phyloP scores from a whole-genome alignment of 1,140 invertebrate species.

The Lepidurus couesii region DNA sequence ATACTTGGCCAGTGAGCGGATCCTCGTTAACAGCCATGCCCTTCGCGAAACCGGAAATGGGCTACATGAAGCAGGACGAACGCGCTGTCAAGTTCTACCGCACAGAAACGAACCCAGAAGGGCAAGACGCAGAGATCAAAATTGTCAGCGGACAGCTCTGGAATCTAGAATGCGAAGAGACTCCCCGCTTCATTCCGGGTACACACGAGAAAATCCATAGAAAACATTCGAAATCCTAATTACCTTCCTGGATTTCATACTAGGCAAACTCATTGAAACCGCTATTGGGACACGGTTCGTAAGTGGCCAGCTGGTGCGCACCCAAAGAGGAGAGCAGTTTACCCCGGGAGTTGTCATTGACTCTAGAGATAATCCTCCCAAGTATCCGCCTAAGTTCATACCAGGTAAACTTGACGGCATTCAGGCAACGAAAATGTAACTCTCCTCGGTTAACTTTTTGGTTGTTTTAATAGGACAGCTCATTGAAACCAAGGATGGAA shows the following conservation, averaged over 20 bases:
- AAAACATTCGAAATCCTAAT: neutral
- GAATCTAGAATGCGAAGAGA: conserved; percentile 52
- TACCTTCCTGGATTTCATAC: conserved; percentile 55
- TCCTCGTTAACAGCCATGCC: conserved; percentile 30
- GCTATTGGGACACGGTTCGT: conserved; percentile 54
- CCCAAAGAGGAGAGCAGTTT: conserved; percentile 63
- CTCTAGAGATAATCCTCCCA: conserved; percentile 43
- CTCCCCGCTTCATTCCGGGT: conserved; percentile 36
- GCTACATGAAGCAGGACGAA: conserved; percentile 60
- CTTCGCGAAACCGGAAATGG: conserved; percentile 42
- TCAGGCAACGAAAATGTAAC: conserved; percentile 36
- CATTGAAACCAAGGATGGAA: conserved; percentile 38
- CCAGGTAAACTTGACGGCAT: conserved; percentile 40
- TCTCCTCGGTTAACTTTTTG: conserved; percentile 51
- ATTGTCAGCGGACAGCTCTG: conserved; percentile 58
- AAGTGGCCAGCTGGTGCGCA: conserved; percentile 63
- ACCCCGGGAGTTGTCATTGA: conserved; percentile 68
- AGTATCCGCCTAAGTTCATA: conserved; percentile 36
- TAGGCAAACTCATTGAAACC: conserved; percentile 61
- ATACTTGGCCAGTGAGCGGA: neutral
- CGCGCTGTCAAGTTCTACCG: conserved; percentile 64
- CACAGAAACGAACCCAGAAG: conserved; percentile 46
- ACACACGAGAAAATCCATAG: neutral
- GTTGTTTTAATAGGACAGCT: conserved; percentile 57
- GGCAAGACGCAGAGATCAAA: conserved; percentile 49